phyloP scores from a whole-genome alignment of 2,797 vertebrate genomes.

The Coregonus suidteri region DNA sequence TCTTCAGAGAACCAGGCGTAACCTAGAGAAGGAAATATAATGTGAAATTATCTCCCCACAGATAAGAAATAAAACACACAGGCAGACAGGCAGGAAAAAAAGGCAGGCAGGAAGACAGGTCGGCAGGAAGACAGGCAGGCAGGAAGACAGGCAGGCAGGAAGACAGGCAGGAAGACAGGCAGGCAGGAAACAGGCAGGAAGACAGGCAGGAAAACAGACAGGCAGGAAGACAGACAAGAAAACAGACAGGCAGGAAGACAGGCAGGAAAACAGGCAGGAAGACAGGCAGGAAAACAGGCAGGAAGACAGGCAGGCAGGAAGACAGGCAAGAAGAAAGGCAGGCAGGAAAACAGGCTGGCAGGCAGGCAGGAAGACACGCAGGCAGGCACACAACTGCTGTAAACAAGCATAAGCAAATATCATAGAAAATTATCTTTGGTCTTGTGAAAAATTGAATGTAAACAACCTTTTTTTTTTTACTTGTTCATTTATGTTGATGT shows the following conservation, averaged over 20 bases:
- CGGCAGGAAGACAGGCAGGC: background rate
- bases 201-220: background rate
- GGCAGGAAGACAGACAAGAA: background rate
- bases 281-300: no score
- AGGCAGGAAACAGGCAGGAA: no score
- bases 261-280: background rate
- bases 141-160: background rate
- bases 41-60: conserved; percentile 40
- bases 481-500: conserved; percentile 52
- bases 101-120: conserved; percentile 6
- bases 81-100: background rate
- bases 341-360: background rate
- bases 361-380: no score
- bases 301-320: background rate
- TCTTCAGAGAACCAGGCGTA: conserved; percentile 36
- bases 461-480: conserved; percentile 35
- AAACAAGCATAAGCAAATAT: conserved; percentile 5
- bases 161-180: background rate
- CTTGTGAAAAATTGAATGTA: conserved; percentile 26
- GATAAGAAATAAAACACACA: conserved; percentile 7
- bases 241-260: background rate
- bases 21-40: conserved; percentile 47
- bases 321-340: background rate
- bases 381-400: background rate
- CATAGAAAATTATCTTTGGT: background rate